A percentile compares a stretch with the other conserved stretches of the same genome.
Conservation (phyloP, 2,113 vertebrate genomes). For the Axis porcinus region DNA sequence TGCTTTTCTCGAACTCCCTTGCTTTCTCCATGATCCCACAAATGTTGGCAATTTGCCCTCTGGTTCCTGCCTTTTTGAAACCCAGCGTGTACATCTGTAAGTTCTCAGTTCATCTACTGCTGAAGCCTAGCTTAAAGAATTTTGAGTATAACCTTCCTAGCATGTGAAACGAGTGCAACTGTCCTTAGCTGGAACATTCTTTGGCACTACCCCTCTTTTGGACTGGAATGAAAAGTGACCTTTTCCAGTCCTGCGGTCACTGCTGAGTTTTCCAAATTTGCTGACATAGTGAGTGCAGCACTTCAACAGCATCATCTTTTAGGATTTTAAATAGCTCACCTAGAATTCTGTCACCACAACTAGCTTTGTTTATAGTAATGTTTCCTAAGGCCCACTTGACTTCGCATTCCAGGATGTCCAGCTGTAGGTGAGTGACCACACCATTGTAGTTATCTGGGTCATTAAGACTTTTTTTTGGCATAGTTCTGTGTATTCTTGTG, state of each 20-base stretch:
- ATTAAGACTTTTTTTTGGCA: not conserved
- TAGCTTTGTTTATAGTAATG: not conserved
- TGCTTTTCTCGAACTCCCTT: not conserved
- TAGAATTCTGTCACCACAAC: not conserved
- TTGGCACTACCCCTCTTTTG: not conserved
- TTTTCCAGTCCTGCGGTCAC: not conserved
- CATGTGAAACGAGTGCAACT: not conserved
- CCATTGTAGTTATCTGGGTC: not conserved
- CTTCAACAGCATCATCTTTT: not conserved
- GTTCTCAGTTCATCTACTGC: not conserved
- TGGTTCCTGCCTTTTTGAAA: not conserved
- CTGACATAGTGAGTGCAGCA: not conserved
- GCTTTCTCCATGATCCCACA: not conserved
- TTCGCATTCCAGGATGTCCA: rapidly evolving
- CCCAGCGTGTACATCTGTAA: not conserved
- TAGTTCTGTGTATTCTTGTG: not conserved
- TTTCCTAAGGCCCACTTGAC: not conserved
- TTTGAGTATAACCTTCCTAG: not conserved
- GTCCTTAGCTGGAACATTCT: not conserved
- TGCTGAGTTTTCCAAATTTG: not conserved
- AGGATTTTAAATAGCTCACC: not conserved
- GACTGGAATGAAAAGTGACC: not conserved
- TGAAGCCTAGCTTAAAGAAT: not conserved
- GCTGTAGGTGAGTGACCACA: not conserved
- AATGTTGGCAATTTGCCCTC: not conserved